Evolutionary conservation across 2,888 invertebrate genomes (phyloP).

Genomic region (Sarcophaga rosellei): DNA sequence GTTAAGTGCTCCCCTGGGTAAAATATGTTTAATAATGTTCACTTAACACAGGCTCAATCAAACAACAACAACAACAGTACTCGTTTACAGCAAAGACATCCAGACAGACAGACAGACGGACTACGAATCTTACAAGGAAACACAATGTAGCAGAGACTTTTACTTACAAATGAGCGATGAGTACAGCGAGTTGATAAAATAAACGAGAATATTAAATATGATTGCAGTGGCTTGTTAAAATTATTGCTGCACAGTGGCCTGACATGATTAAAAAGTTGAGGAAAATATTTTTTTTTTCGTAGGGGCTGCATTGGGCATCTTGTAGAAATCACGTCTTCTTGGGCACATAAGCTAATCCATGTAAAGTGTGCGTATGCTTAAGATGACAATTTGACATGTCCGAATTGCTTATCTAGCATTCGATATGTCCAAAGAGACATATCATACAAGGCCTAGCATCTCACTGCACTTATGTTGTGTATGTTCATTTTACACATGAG

Average conservation of each 20-base stretch:
- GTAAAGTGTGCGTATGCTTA: too few relatives aligned
- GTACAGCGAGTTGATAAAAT: slow-evolving; percentile 59
- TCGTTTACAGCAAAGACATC: slow-evolving; percentile 14
- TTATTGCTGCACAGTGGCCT: slow-evolving; percentile 52
- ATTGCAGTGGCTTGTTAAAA: slow-evolving; percentile 80
- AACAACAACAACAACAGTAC: slow-evolving; percentile 2
- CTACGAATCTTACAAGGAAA: slow-evolving; percentile 14
- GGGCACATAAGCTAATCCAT: too few relatives aligned
- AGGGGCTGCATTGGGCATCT: too few relatives aligned
- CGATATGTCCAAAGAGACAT: too few relatives aligned
- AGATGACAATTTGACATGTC: too few relatives aligned
- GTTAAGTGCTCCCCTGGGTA: slow-evolving; percentile 80
- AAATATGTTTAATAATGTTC: slow-evolving; percentile 77
- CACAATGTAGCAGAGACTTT: not conserved
- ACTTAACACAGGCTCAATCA: slow-evolving; percentile 67
- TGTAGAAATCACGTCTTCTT: too few relatives aligned
- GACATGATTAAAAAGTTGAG: not conserved
- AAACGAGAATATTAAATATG: slow-evolving; percentile 77
- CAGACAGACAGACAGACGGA: not conserved
- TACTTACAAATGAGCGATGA: slow-evolving; percentile 21
- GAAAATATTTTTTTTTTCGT: not conserved
- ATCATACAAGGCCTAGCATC: too few relatives aligned
- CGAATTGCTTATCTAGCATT: too few relatives aligned
- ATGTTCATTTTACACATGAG: too few relatives aligned
- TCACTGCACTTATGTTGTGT: too few relatives aligned